These are phyloP conservation scores for Emys orbicularis DNA, from an alignment of 2,797 vertebrate genomes.

Conservation along the genomic window DNA sequence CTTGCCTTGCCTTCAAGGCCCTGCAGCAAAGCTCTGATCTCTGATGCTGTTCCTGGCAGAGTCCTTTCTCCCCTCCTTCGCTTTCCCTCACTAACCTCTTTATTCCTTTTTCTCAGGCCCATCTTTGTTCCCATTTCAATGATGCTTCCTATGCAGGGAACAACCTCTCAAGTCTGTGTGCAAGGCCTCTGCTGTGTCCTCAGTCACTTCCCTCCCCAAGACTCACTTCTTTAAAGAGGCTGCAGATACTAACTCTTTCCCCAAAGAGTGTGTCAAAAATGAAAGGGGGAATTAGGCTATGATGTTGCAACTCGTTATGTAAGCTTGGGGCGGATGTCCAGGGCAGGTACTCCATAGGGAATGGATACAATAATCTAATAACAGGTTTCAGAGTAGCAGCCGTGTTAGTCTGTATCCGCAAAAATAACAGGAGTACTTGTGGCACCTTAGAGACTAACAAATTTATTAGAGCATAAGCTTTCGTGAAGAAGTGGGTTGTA, in stretches of 20 bases:
- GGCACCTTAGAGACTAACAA: too few relatives aligned
- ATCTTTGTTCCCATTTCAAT: neutral
- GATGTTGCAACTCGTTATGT: neutral
- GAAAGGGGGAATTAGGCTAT: neutral
- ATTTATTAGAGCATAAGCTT: too few relatives aligned
- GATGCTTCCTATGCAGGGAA: neutral
- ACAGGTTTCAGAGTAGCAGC: too few relatives aligned
- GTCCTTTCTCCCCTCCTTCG: neutral
- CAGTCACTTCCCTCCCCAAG: too few relatives aligned
- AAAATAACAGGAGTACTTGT: too few relatives aligned
- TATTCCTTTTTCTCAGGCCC: neutral
- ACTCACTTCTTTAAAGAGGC: too few relatives aligned
- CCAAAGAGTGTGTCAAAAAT: neutral
- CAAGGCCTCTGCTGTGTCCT: too few relatives aligned
- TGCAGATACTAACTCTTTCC: neutral
- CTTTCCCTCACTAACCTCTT: neutral
- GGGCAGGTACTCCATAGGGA: neutral
- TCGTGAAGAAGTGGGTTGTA: too few relatives aligned
- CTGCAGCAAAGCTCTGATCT: neutral
- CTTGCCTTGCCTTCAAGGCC: neutral
- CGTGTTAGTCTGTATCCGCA: too few relatives aligned
- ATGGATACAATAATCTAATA: neutral
- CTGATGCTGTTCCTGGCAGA: neutral
- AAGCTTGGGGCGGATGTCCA: neutral
- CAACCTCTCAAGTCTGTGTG: too few relatives aligned